phyloP scores from a whole-genome alignment of 1,140 invertebrate species.

The Drosophila pallidifrons region DNA sequence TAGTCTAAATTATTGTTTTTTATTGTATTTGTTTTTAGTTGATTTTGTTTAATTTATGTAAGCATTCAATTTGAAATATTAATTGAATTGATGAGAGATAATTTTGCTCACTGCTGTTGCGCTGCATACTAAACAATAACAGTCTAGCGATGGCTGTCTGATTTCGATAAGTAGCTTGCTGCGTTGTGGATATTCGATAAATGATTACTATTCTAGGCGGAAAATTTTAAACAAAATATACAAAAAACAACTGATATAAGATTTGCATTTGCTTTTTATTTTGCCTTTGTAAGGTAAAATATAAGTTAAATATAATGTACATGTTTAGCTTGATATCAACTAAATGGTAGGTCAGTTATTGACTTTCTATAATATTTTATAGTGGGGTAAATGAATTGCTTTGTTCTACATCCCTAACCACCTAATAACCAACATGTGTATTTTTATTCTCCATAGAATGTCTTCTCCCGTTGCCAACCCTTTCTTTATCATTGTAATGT shows the following conservation, averaged over 20 bases:
- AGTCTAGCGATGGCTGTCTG: constrained; percentile 11
- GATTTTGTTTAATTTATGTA: neutral
- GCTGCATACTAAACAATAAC: constrained; percentile 18
- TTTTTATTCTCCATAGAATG: neutral
- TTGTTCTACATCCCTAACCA: no score
- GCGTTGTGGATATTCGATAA: neutral
- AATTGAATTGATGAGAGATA: no score
- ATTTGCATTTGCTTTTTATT: no score
- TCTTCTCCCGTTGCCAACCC: constrained; percentile 5
- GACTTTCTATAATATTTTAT: no score
- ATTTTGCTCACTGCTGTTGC: constrained; percentile 3
- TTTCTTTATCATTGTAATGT: constrained; percentile 65
- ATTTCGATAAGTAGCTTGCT: constrained; percentile 16
- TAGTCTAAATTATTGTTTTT: no score
- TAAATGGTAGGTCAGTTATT: no score
- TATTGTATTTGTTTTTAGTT: neutral
- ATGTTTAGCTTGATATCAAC: no score
- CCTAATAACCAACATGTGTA: constrained; percentile 4
- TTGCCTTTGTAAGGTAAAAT: no score
- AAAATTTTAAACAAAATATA: neutral
- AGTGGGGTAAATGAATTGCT: no score
- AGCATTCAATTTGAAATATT: no score
- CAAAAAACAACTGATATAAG: no score
- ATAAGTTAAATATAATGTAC: no score
- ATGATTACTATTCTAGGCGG: neutral